Conservation (phyloP, 2,888 invertebrate species). For the Crematogaster levior region DNA sequence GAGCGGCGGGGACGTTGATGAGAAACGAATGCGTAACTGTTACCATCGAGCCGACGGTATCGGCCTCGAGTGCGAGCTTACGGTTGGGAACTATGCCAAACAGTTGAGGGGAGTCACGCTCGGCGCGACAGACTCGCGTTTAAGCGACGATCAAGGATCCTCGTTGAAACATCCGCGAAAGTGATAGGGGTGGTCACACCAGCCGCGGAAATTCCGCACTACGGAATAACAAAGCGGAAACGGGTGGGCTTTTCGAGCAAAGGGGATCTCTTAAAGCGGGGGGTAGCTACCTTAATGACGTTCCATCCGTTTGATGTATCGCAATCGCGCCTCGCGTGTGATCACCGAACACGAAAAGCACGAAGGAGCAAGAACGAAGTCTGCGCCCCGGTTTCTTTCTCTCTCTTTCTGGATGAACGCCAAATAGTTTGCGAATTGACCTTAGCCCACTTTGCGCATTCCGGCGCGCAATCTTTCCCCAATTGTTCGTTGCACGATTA, state of each 20-base stretch:
- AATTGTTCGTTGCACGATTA: slow-evolving; percentile 2
- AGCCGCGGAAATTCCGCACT: not conserved
- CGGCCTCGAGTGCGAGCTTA: not conserved
- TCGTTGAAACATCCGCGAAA: not conserved
- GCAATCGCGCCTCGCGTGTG: slow-evolving; percentile 40
- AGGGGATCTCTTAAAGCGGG: not conserved
- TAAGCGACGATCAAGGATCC: slow-evolving; percentile 16
- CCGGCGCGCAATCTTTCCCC: slow-evolving; percentile 36
- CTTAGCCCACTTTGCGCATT: slow-evolving; percentile 77
- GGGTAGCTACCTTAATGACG: not conserved
- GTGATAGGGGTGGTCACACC: not conserved
- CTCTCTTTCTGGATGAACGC: slow-evolving; percentile 64
- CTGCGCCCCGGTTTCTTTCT: not conserved
- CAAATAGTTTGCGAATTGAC: slow-evolving; percentile 75
- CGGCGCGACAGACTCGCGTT: not conserved
- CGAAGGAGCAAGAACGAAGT: slow-evolving; percentile 47
- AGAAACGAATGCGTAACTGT: slow-evolving; percentile 7
- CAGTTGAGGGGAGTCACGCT: slow-evolving; percentile 46
- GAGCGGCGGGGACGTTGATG: not conserved
- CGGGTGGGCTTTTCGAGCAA: not conserved
- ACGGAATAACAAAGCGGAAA: not conserved
- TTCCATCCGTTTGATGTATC: slow-evolving; percentile 5
- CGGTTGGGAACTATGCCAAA: slow-evolving; percentile 62
- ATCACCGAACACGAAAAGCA: slow-evolving; percentile 12
- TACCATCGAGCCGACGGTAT: not conserved